Evolutionary conservation across 2,113 vertebrate genomes (phyloP).

Genomic region (Sphyrna mokarran): DNA sequence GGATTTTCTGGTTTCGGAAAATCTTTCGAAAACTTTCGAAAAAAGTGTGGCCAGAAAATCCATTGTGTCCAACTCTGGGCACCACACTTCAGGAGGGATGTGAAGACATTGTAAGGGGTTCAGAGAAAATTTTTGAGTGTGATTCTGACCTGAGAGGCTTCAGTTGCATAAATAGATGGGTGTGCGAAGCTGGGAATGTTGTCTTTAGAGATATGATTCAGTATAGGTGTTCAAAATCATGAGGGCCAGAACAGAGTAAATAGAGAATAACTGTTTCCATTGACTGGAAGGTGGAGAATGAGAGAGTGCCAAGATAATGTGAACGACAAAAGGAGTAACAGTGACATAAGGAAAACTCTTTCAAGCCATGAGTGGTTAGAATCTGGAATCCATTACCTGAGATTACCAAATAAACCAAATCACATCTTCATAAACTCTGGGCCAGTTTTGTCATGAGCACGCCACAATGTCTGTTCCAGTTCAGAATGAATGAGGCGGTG

Average conservation of each 20-base stretch:
- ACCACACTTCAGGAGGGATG: not conserved
- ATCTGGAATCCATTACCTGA: not conserved
- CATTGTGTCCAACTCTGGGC: not conserved
- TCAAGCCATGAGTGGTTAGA: not conserved
- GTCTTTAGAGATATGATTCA: not conserved
- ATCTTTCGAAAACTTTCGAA: too few relatives aligned
- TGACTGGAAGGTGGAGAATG: not conserved
- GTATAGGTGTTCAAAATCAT: not conserved
- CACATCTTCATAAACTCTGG: not conserved
- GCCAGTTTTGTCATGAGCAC: not conserved
- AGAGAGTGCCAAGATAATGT: not conserved
- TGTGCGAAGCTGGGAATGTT: not conserved
- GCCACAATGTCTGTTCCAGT: not conserved
- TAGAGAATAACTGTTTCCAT: not conserved
- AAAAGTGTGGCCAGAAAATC: too few relatives aligned
- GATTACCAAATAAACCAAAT: not conserved
- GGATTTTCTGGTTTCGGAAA: too few relatives aligned
- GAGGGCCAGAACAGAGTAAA: not conserved
- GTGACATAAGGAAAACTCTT: not conserved
- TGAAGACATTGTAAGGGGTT: too few relatives aligned
- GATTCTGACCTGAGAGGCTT: not conserved
- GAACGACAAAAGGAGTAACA: not conserved
- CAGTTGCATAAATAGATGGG: not conserved
- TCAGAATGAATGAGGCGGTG: not conserved
- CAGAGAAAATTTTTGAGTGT: not conserved